phyloP scores from a whole-genome alignment of 1,140 invertebrate genomes.

The Telenomus remus region DNA sequence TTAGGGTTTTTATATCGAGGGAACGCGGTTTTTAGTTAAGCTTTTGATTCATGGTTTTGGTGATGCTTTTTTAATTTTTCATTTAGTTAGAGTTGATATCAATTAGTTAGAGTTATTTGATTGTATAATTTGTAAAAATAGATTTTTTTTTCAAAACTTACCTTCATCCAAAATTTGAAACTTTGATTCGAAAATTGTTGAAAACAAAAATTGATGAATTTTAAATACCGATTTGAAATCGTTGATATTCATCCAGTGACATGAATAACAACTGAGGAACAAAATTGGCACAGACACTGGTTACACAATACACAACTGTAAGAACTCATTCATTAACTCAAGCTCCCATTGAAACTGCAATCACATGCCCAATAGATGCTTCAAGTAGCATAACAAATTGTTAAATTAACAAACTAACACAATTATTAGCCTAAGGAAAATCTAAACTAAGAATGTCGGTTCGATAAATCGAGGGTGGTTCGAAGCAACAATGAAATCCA shows the following conservation, averaged over 20 bases:
- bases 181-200: too few species aligned
- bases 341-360: slow-evolving; percentile 52
- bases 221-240: too few species aligned
- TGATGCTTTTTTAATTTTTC: background rate
- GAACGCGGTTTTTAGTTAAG: slow-evolving; percentile 40
- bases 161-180: too few species aligned
- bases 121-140: too few species aligned
- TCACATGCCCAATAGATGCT: slow-evolving; percentile 50
- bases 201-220: too few species aligned
- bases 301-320: slow-evolving; percentile 36
- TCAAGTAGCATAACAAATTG: slow-evolving; percentile 48
- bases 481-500: too few species aligned
- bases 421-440: slow-evolving; percentile 1
- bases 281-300: slow-evolving; percentile 9
- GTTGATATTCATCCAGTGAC: too few species aligned
- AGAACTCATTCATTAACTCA: slow-evolving; percentile 47
- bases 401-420: slow-evolving; percentile 57
- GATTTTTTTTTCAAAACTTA: too few species aligned
- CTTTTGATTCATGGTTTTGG: slow-evolving; percentile 17
- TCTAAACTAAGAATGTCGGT: too few species aligned
- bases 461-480: too few species aligned
- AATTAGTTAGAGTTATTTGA: too few species aligned
- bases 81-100: background rate
- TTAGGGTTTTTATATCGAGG: slow-evolving; percentile 21
- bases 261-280: too few species aligned